phyloP scores from a whole-genome alignment of 2,113 vertebrate species.

The Uropsilus gracilis region DNA sequence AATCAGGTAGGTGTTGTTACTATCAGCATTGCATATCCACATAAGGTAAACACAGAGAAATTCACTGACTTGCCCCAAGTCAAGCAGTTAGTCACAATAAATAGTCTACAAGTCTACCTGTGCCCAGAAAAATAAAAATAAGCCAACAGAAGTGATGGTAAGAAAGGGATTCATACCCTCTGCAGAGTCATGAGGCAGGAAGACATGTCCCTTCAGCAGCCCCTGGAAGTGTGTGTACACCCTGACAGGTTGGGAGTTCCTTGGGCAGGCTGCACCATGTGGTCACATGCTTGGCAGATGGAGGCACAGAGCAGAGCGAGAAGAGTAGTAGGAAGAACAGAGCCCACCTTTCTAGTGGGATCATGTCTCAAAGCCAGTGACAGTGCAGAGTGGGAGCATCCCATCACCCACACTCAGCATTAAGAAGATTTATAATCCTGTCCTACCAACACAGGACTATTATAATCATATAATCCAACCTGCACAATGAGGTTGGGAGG shows the following conservation, averaged over 20 bases:
- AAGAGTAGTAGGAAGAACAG: neutral
- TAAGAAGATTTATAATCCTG: neutral
- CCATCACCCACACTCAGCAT: neutral
- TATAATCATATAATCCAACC: neutral
- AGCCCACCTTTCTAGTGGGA: neutral
- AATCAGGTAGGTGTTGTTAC: neutral
- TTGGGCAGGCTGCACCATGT: neutral
- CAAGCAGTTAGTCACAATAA: neutral
- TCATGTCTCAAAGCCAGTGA: neutral
- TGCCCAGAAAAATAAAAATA: neutral
- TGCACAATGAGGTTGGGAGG: neutral
- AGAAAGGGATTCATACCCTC: neutral
- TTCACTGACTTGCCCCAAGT: neutral
- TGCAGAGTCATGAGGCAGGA: neutral
- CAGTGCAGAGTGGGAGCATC: neutral
- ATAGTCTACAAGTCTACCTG: neutral
- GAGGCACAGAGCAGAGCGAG: fast-evolving
- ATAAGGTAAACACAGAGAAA: neutral
- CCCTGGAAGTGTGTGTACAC: fast-evolving
- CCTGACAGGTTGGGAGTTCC: neutral
- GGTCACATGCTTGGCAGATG: neutral
- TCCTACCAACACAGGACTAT: neutral
- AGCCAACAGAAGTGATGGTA: neutral
- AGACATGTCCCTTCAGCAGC: neutral
- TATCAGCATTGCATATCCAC: neutral